These are phyloP conservation scores for Rhinoptilus africanus DNA, from an alignment of 2,113 vertebrate species.

Conservation along the genomic window DNA sequence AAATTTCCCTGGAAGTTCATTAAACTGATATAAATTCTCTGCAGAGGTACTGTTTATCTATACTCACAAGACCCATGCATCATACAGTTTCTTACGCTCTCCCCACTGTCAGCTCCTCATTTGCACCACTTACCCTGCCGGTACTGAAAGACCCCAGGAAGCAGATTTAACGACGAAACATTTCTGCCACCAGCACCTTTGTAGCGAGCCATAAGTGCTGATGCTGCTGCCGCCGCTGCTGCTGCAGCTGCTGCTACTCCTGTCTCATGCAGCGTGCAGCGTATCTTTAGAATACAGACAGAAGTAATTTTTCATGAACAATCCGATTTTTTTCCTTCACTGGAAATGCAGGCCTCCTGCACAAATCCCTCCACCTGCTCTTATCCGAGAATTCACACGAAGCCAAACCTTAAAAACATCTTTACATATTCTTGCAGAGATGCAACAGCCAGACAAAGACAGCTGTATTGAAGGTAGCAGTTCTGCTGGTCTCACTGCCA, in stretches of 20 bases:
- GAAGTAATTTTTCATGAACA: background rate
- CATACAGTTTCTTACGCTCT: rapidly evolving
- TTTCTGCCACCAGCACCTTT: conserved; percentile 73
- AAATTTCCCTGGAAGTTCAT: background rate
- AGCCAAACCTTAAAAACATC: conserved; percentile 39
- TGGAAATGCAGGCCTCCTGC: background rate
- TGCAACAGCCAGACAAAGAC: conserved; percentile 6
- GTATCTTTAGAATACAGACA: background rate
- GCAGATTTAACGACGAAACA: conserved; percentile 72
- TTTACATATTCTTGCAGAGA: background rate
- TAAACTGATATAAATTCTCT: background rate
- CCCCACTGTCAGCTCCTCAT: background rate
- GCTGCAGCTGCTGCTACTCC: background rate
- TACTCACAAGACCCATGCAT: background rate
- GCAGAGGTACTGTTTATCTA: background rate
- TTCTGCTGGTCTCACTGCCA: conserved; percentile 73
- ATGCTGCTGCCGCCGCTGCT: background rate
- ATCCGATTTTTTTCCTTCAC: background rate
- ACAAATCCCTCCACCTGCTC: background rate
- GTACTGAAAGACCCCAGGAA: conserved; percentile 76
- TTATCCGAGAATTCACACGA: background rate
- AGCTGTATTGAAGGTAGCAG: conserved; percentile 50
- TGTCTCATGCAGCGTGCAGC: background rate
- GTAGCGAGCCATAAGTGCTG: conserved; percentile 69
- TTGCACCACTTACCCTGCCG: conserved; percentile 78